phyloP scores from a whole-genome alignment of 2,888 invertebrate genomes.

The Nudaria mundana region DNA sequence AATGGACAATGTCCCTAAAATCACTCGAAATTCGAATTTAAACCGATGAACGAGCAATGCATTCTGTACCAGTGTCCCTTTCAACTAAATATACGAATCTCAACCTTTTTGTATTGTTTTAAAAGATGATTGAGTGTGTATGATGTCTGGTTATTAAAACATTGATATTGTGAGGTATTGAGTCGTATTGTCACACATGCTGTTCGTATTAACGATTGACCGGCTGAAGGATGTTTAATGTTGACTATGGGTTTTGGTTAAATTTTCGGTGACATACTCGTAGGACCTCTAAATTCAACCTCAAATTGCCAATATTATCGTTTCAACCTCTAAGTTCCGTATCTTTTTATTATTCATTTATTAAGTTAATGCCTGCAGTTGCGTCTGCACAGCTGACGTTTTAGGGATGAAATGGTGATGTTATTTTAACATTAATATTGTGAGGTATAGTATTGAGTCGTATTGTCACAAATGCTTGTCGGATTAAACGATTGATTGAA shows the following conservation, averaged over 20 bases:
- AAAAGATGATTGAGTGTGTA: constrained; percentile 12
- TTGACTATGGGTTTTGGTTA: not conserved
- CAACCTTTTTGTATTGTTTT: constrained; percentile 5
- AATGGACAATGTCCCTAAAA: constrained; percentile 29
- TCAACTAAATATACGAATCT: constrained; percentile 1
- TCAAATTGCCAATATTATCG: too few species aligned
- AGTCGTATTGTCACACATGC: constrained; percentile 50
- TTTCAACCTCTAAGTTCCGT: too few species aligned
- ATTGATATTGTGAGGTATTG: constrained; percentile 49
- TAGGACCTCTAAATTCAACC: too few species aligned
- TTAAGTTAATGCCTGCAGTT: too few species aligned
- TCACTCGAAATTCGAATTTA: constrained; percentile 43
- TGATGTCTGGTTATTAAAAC: constrained; percentile 27
- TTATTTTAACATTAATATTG: too few species aligned
- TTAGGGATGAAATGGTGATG: too few species aligned
- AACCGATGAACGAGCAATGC: constrained; percentile 49
- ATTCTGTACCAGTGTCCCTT: constrained; percentile 20
- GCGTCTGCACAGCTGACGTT: too few species aligned
- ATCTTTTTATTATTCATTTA: too few species aligned
- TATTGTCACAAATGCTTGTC: too few species aligned
- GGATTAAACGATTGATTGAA: too few species aligned
- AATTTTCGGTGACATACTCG: too few species aligned
- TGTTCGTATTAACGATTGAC: constrained; percentile 35
- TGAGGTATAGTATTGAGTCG: too few species aligned
- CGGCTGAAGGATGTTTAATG: constrained; percentile 19